These are phyloP conservation scores for Naso thynnoides DNA, from an alignment of 2,797 vertebrate genomes.

Conservation along the genomic window DNA sequence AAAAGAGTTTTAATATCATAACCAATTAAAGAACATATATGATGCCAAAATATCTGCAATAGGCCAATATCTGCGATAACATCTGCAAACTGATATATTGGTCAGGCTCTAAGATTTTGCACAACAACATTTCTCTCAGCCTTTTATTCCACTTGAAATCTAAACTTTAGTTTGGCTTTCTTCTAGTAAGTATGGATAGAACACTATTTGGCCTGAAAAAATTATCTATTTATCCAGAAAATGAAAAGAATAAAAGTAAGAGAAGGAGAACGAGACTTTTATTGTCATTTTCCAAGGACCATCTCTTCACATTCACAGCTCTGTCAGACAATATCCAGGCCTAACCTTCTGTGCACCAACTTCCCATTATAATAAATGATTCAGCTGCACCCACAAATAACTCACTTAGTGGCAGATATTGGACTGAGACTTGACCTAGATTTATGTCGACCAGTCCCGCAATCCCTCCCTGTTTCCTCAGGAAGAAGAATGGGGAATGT, in stretches of 20 bases:
- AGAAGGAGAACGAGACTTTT: conserved; percentile 8
- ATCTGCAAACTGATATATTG: neutral
- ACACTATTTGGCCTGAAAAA: neutral
- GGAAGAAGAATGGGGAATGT: conserved; percentile 26
- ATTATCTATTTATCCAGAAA: conserved; percentile 25
- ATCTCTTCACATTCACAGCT: conserved; percentile 33
- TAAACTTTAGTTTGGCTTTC: conserved; percentile 8
- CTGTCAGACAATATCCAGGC: conserved; percentile 44
- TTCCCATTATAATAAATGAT: conserved; percentile 73
- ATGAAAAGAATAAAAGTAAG: conserved; percentile 12
- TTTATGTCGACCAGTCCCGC: conserved; percentile 42
- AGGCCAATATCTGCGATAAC: no score
- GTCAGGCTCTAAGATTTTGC: conserved; percentile 25
- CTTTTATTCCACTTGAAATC: conserved; percentile 9
- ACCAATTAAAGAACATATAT: no score
- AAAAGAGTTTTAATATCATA: no score
- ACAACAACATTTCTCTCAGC: neutral
- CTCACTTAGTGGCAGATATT: conserved; percentile 62
- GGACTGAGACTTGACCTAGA: conserved; percentile 66
- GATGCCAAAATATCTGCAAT: no score
- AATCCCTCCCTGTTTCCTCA: conserved; percentile 22
- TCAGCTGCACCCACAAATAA: conserved; percentile 66
- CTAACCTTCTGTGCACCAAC: conserved; percentile 35
- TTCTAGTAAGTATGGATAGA: conserved; percentile 12
- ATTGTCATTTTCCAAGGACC: conserved; percentile 18